A percentile compares a stretch with the other conserved stretches of the same genome.
Evolutionary conservation across 1,140 invertebrate species (phyloP).

Genomic region (Polypedilum pembai): DNA sequence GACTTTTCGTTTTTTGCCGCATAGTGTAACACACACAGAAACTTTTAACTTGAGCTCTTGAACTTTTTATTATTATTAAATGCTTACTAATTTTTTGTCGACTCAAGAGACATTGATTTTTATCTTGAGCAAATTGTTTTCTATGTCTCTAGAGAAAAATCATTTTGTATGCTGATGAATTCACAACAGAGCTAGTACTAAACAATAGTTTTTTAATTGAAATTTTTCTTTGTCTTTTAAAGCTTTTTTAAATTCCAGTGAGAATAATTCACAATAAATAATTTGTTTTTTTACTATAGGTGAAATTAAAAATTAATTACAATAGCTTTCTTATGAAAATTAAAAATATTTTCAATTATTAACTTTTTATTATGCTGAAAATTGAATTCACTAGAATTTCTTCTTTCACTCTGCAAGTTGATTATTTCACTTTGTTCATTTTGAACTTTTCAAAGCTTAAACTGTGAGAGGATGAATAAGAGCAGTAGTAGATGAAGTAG

Average conservation of each 20-base stretch:
- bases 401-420: not conserved
- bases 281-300: no score
- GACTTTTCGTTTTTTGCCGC: not conserved
- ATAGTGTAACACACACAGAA: no score
- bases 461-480: no score
- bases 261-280: no score
- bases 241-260: no score
- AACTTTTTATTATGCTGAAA: not conserved
- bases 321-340: no score
- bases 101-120: not conserved
- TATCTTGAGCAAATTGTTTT: not conserved
- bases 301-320: no score
- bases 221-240: not conserved
- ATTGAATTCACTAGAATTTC: not conserved
- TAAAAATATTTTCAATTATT: not conserved
- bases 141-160: not conserved
- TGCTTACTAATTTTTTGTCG: not conserved
- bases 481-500: not conserved
- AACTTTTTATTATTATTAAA: not conserved
- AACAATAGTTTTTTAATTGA: not conserved
- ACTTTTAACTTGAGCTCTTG: not conserved
- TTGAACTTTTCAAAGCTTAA: not conserved
- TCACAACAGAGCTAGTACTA: not conserved
- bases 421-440: constrained; percentile 7
- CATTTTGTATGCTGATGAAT: not conserved